Base-by-base conservation (phyloP, 2,888 invertebrate species). In the Scelioninae gen. 2 region DNA sequence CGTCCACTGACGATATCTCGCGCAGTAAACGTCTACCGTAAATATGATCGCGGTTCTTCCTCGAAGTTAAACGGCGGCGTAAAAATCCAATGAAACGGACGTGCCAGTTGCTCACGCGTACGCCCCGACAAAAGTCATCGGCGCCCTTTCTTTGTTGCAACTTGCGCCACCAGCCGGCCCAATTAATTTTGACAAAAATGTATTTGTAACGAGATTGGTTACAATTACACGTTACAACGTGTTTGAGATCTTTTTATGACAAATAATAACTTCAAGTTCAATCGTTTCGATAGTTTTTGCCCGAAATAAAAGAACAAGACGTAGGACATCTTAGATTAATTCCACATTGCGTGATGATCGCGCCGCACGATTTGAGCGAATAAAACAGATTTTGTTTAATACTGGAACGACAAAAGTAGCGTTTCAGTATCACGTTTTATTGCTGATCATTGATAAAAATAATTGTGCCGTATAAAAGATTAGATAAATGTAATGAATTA, bases 21-120 rank as follows among this genome's bases (percentile, higher is more conserved):
- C 39, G 41, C 48, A 39, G 50, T 63, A 70, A 70, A 63, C 50
- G 63, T 63, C 55, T 41, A 43, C 33, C 48, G 55, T 70, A 61
- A 69, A 48, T 55, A 69, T 52, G 22, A 61, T 53, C 22, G 50
- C 60, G 10, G 45, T 52, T 28, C 45, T 68, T 16, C 53, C 18
- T 33, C 39, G 39, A 46, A 50, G 50, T 68, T 50, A 58, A 58
- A 68, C 52, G 58, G 41, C 37, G 35, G n/a, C 25, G 48, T 58
- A 68, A 68, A 68, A 58, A 68, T 33, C 10, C 16, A 63, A 31
- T 33, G 31, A 41, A 52, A 48, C 6, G 9, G 18, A 28, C 48
- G 48, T 18, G 52, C 60, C 43, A 22, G 58, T 46, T 35, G 46
- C 25, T 48, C 46, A 16, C 35, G 25, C 46, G 19, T 43, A 31